phyloP scores from a whole-genome alignment of 1,140 invertebrate genomes.

The Neodiprion virginianus region DNA sequence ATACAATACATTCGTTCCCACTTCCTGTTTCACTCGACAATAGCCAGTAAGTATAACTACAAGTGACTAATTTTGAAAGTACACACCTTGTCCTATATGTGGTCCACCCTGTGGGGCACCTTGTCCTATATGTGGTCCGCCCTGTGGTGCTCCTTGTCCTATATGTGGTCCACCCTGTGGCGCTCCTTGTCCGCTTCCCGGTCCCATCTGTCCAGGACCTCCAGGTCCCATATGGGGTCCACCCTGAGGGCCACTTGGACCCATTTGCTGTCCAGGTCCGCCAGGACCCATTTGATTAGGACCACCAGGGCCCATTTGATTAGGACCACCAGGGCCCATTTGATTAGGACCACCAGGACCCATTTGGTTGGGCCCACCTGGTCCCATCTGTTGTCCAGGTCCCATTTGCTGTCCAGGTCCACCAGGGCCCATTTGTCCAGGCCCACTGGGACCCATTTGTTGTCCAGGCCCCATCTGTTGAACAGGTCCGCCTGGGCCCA shows the following conservation, averaged over 20 bases:
- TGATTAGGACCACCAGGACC: slow-evolving; percentile 28
- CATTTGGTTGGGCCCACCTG: slow-evolving; percentile 35
- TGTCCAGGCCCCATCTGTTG: slow-evolving; percentile 34
- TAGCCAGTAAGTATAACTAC: too few species aligned
- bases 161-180: slow-evolving; percentile 11
- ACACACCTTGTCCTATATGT: too few species aligned
- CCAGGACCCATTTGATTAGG: slow-evolving; percentile 32
- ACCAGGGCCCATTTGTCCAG: slow-evolving; percentile 32
- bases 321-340: slow-evolving; percentile 37
- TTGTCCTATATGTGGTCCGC: too few species aligned
- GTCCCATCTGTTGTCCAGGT: slow-evolving; percentile 23
- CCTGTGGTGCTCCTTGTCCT: slow-evolving; percentile 5
- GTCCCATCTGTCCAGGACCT: slow-evolving; percentile 32
- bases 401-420: slow-evolving; percentile 37
- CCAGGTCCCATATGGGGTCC: slow-evolving; percentile 30
- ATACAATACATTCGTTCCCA: too few species aligned
- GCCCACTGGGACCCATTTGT: slow-evolving; percentile 31
- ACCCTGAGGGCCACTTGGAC: slow-evolving; percentile 23
- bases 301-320: slow-evolving; percentile 39
- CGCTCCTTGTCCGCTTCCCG: slow-evolving; percentile 30
- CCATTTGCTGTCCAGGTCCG: slow-evolving; percentile 39
- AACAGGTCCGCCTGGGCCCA: slow-evolving; percentile 25
- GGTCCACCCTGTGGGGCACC: too few species aligned
- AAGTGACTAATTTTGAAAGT: too few species aligned
- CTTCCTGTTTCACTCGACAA: too few species aligned